Evolutionary conservation across 2,113 vertebrate genomes (phyloP), one percentile per base, ranked within the genome.

Genomic region (Colius striatus): DNA sequence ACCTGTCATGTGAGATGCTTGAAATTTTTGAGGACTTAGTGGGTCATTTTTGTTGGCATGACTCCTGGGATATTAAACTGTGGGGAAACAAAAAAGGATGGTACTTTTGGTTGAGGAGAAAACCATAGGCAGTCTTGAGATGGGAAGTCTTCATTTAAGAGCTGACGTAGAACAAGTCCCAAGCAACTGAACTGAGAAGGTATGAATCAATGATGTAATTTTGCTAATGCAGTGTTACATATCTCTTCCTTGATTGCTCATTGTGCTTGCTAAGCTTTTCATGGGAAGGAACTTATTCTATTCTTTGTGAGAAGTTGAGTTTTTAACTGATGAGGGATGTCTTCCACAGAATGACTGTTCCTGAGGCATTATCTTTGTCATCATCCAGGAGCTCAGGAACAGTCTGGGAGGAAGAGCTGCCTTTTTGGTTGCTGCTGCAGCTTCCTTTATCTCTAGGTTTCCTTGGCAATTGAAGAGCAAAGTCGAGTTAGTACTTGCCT

Each of bases 11-110:
- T 75, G 76, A 68, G 48, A 66, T 96, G 48, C 89, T 74, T 93
- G 68, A 57, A 27, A 81, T 92, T 89, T 90, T 67, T 66, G 73
- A 82, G 89, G 66, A 53, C 57, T 87, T 92, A 81, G 61, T 93
- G 80, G 73, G 86, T 90, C 66, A 67, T 51, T 95, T 95, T 89
- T 80, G 72, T 62, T 87, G 47, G 25, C 11, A 68, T 92, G 60
- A 30, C 53, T 84, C 43, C 51, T 74, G 48, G 34, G 22, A 27
- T 41, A 47, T 60, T 29, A 68, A 25, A 21, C 43, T 76, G 30
- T 62, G 65, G 55, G 47, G 81, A 73, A 87, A 93, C 84, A 65
- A 74, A 90, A 90, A 88, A 45, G 34, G 38, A 45, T 63, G 76
- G 58, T 58, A 14, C 41, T 83, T 72, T 4, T 84, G 74, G 68